phyloP scores from a whole-genome alignment of 1,140 invertebrate species.

The Microvelia longipes region DNA sequence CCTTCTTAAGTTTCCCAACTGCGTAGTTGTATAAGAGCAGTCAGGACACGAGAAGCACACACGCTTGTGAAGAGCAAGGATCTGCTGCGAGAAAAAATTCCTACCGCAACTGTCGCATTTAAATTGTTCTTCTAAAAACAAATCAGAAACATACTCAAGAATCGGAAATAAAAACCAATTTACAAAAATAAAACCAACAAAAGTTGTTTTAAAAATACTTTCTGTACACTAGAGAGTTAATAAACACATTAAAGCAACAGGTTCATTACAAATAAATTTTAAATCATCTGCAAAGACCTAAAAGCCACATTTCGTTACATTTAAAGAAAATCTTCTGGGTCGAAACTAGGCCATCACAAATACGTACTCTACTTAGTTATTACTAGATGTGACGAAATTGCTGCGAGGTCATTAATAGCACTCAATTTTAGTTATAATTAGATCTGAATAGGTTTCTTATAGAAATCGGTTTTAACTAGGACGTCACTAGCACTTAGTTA shows the following conservation, averaged over 20 bases:
- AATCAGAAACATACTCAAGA: neutral
- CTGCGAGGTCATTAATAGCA: too few relatives aligned
- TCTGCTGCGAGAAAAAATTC: neutral
- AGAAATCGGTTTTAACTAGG: too few relatives aligned
- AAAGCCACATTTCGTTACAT: too few relatives aligned
- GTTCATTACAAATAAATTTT: neutral
- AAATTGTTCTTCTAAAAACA: neutral
- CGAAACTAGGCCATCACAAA: too few relatives aligned
- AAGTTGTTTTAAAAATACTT: neutral
- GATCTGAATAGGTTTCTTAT: too few relatives aligned
- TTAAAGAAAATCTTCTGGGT: too few relatives aligned
- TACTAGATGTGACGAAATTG: too few relatives aligned
- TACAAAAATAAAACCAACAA: neutral
- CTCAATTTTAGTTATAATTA: too few relatives aligned
- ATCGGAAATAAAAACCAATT: neutral
- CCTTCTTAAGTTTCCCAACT: slow-evolving; percentile 2
- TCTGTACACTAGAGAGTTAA: neutral
- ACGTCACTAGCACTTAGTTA: too few relatives aligned
- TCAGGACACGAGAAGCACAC: neutral
- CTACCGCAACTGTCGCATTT: neutral
- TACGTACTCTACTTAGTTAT: too few relatives aligned
- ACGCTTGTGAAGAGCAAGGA: neutral
- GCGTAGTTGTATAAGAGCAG: neutral
- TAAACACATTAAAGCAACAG: neutral
- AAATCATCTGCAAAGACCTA: neutral